These are phyloP conservation scores for Drymodes brunneopygia DNA, from an alignment of 2,113 vertebrate genomes.

Conservation along the genomic window DNA sequence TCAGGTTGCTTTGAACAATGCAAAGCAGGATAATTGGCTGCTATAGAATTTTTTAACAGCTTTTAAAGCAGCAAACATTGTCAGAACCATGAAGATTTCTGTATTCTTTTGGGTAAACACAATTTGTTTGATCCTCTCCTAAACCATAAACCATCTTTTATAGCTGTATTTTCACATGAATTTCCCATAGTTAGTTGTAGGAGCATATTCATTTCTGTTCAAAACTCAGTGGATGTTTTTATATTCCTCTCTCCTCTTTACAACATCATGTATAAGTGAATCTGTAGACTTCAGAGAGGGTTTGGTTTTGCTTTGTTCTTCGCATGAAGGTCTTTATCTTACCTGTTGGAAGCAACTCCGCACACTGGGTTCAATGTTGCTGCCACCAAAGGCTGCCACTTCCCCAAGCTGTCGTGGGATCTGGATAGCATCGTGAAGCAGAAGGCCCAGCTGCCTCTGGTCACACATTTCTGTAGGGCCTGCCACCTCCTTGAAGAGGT, in stretches of 20 bases:
- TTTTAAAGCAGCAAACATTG: neutral
- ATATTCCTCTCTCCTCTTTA: neutral
- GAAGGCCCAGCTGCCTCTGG: conserved; percentile 90
- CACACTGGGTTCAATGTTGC: conserved; percentile 96
- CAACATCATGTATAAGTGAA: neutral
- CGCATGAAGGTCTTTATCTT: neutral
- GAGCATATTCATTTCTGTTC: neutral
- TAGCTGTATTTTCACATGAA: neutral
- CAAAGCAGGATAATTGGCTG: neutral
- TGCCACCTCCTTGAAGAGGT: conserved; percentile 90
- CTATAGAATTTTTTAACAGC: neutral
- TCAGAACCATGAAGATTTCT: conserved; percentile 19
- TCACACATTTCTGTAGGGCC: conserved; percentile 89
- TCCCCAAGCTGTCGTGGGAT: conserved; percentile 94
- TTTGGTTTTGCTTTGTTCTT: neutral
- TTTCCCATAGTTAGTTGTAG: neutral
- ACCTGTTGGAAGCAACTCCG: conserved; percentile 97
- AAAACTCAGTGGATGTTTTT: neutral
- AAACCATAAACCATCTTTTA: neutral
- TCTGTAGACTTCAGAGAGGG: neutral
- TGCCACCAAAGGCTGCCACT: conserved; percentile 94
- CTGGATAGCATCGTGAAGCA: conserved; percentile 95
- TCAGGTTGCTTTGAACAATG: neutral
- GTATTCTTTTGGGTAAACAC: neutral
- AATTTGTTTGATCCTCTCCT: neutral